phyloP scores from a whole-genome alignment of 2,113 vertebrate species.

The Narcine bancroftii region DNA sequence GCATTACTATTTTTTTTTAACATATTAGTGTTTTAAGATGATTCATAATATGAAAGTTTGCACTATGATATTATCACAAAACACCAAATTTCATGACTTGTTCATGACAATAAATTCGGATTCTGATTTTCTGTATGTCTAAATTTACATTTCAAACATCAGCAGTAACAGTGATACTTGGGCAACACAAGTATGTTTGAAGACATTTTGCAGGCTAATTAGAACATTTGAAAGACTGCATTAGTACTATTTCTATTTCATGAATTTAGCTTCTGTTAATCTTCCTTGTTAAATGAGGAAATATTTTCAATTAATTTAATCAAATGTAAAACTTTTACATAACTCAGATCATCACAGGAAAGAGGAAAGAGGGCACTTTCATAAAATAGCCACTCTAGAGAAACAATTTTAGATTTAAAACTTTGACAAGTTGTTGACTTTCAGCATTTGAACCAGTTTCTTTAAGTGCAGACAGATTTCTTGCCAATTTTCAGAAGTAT shows the following conservation, averaged over 20 bases:
- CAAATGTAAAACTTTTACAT: slow-evolving; percentile 68
- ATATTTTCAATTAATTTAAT: slow-evolving; percentile 67
- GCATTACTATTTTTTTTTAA: too few relatives aligned
- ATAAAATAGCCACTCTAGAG: slow-evolving; percentile 62
- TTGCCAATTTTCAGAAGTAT: slow-evolving; percentile 58
- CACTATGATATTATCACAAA: too few relatives aligned
- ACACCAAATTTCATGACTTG: too few relatives aligned
- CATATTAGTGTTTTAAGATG: too few relatives aligned
- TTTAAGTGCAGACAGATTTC: slow-evolving; percentile 75
- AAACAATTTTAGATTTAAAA: slow-evolving; percentile 61
- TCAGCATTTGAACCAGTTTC: slow-evolving; percentile 65
- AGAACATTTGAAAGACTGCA: slow-evolving; percentile 66
- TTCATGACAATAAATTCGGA: too few relatives aligned
- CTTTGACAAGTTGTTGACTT: slow-evolving; percentile 71
- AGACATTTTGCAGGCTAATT: slow-evolving; percentile 67
- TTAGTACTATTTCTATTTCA: slow-evolving; percentile 63
- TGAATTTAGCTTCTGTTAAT: slow-evolving; percentile 56
- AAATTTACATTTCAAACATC: slow-evolving; percentile 63
- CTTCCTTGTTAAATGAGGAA: slow-evolving; percentile 69
- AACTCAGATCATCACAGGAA: slow-evolving; percentile 60
- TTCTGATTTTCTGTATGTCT: slow-evolving; percentile 55
- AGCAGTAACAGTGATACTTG: slow-evolving; percentile 58
- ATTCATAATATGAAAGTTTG: too few relatives aligned
- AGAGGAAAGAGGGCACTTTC: slow-evolving; percentile 64
- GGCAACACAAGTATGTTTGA: slow-evolving; percentile 48